phyloP scores from a whole-genome alignment of 2,888 invertebrate genomes.

The Prostheceraeus crozeri region DNA sequence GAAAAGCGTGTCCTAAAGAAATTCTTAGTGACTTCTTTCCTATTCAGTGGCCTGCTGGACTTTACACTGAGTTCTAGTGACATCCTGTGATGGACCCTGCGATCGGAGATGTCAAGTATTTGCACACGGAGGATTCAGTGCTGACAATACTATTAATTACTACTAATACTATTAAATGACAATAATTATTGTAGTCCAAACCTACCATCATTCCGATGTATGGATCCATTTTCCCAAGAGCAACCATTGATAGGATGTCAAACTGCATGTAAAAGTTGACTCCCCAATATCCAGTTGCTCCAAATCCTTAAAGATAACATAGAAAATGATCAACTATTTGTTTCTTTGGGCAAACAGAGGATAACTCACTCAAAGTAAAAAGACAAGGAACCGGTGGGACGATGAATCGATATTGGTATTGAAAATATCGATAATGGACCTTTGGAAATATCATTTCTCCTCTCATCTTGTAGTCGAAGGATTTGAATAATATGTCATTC shows the following conservation, averaged over 20 bases:
- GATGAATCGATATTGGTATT: constrained; percentile 12
- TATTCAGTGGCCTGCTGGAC: too few species aligned
- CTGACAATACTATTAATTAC: too few species aligned
- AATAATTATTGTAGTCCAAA: too few species aligned
- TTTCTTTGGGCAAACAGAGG: too few species aligned
- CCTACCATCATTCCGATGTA: constrained; percentile 8
- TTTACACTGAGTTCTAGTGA: too few species aligned
- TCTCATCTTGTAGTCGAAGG: constrained; percentile 44
- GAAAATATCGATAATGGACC: constrained; percentile 41
- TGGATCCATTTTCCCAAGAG: background rate
- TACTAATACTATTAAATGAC: too few species aligned
- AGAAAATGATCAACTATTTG: too few species aligned
- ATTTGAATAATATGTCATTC: constrained; percentile 42
- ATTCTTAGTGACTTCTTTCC: too few species aligned
- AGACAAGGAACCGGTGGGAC: constrained; percentile 1
- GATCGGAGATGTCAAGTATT: too few species aligned
- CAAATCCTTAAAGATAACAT: constrained; percentile 4
- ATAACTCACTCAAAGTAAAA: background rate
- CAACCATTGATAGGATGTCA: constrained; percentile 32
- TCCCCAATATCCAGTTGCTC: constrained; percentile 14
- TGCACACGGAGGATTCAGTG: too few species aligned
- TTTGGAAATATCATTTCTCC: constrained; percentile 44
- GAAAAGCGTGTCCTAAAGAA: too few species aligned
- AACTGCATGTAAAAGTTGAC: constrained; percentile 14
- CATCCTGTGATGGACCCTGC: too few species aligned